Evolutionary conservation across 2,113 vertebrate species (phyloP).

Genomic region (Rhegmatorhina hoffmannsi): DNA sequence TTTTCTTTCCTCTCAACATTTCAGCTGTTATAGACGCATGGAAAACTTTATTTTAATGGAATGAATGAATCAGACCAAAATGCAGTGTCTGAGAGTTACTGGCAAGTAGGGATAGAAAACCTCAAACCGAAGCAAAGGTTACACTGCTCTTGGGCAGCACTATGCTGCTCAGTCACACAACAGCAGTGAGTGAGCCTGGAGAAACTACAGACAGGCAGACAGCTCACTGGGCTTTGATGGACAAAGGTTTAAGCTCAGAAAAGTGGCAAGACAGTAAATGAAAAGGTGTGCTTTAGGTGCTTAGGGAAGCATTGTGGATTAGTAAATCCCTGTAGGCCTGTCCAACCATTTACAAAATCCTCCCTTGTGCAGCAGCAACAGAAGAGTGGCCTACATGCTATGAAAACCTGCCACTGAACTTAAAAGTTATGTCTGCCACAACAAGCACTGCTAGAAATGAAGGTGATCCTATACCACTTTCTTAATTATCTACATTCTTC

Average conservation of each 20-base stretch:
- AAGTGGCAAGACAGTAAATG: neutral
- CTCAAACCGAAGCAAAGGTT: neutral
- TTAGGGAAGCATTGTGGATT: neutral
- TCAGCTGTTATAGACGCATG: neutral
- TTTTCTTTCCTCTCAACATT: neutral
- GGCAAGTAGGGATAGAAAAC: neutral
- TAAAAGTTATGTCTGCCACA: neutral
- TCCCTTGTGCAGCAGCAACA: neutral
- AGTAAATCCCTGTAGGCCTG: neutral
- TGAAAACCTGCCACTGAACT: neutral
- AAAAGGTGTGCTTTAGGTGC: neutral
- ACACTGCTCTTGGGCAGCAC: neutral
- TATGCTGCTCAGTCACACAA: neutral
- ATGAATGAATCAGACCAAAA: constrained; percentile 18
- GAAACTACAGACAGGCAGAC: neutral
- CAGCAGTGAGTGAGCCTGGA: neutral
- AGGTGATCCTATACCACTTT: neutral
- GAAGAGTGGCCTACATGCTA: neutral
- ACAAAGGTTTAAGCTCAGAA: neutral
- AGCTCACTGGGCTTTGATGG: neutral
- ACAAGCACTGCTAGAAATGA: neutral
- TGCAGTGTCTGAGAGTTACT: neutral
- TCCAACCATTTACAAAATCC: neutral
- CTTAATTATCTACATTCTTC: neutral
- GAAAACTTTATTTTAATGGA: constrained; percentile 22